Evolutionary conservation across 2,888 invertebrate genomes (phyloP), one percentile per base, ranked within the genome.

Genomic region (Stramonita haemastoma): DNA sequence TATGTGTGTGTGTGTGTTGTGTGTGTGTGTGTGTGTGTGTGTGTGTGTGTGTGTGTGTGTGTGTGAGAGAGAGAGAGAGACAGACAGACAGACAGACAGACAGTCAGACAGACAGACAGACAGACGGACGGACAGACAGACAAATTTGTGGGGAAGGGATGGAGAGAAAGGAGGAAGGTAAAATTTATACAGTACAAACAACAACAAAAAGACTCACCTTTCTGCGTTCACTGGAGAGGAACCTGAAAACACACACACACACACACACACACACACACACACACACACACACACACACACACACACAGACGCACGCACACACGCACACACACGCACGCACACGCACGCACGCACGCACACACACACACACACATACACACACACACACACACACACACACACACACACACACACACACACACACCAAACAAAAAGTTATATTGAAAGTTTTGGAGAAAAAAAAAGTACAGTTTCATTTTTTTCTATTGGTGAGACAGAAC

Each of bases 201-300:
- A 2, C 46, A 46, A 2, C 46, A 46, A 8, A 46, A 8, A 46
- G 46, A 46, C 46, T 46, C 26, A 86, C 86, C 86, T 86, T 36
- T 86, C 32, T 11, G 86, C 86, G 5, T 29, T 32, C n/a, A 86
- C 86, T 34, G 86, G 86, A 22, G 86, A 34, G 15, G 81, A 79
- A 60, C 73, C 77, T 86, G 87, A 22, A 81, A 79, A 32, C 1
- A 79, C 29, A 79, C 77, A 56, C 56, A 60, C 46, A 46, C 46
- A 46, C 4, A 46, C 46, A 46, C 46, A 46, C 46, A 46, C 46
- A 60, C 46, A 46, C 46, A 46, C 4, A 46, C 46, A 46, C 46
- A 46, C 46, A 46, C 46, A 32, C 1, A 79, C 29, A 79, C 77
- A 56, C 56, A 60, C 46, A 46, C 46, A 46, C 4, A 46, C 46